Evolutionary conservation across 2,888 invertebrate species (phyloP).

Genomic region (Neuroscelio doddi): DNA sequence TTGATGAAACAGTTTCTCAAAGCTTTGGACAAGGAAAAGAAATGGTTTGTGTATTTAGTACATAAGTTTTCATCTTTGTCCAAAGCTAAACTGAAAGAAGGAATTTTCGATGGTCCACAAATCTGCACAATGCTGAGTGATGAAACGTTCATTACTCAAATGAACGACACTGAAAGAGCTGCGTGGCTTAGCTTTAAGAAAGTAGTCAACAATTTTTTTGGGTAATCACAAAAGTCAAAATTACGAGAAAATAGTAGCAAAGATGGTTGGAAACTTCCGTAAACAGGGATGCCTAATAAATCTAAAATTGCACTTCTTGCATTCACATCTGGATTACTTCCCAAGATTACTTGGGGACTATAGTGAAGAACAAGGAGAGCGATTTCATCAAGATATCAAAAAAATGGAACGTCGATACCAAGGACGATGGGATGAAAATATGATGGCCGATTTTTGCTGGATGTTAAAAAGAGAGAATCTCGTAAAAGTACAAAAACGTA

Average conservation of each 20-base stretch:
- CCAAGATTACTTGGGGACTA: conserved; percentile 14
- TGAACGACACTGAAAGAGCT: conserved; percentile 17
- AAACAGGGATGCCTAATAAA: conserved; percentile 13
- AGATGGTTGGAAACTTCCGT: conserved; percentile 10
- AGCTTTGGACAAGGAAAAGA: conserved; percentile 10
- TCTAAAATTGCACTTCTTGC: conserved; percentile 13
- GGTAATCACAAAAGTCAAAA: conserved; percentile 18
- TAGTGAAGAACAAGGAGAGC: conserved; percentile 16
- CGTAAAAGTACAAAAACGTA: conserved; percentile 2
- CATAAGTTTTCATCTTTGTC: conserved; percentile 13
- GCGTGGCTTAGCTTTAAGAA: conserved; percentile 29
- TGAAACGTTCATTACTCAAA: conserved; percentile 9
- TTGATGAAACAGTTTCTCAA: conserved; percentile 2
- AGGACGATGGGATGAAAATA: conserved; percentile 15
- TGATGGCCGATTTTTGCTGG: conserved; percentile 17
- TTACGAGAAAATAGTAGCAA: conserved; percentile 14
- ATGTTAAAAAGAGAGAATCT: conserved; percentile 12
- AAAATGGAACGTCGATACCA: conserved; percentile 12
- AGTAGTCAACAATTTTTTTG: conserved; percentile 17
- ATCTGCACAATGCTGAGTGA: conserved; percentile 11
- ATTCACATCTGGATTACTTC: conserved; percentile 14
- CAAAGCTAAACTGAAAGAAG: conserved; percentile 19
- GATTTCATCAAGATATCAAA: too few species aligned
- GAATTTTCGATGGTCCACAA: conserved; percentile 19
- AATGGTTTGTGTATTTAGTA: conserved; percentile 2